Base-by-base conservation (phyloP, 2,113 vertebrate genomes). In the Acrocephalus arundinaceus region DNA sequence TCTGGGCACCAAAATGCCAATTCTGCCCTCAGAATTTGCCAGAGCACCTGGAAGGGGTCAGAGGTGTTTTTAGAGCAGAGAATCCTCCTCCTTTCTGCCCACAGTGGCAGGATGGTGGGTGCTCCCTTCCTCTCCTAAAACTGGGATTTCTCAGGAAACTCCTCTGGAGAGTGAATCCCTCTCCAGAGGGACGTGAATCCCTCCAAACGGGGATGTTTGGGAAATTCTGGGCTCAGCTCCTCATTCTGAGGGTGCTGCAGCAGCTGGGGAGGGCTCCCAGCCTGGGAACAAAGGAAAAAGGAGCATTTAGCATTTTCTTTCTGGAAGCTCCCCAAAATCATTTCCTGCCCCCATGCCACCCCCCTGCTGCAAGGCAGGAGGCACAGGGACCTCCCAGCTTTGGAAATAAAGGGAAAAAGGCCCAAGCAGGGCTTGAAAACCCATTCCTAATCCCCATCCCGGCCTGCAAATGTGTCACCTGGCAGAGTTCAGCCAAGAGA, bases 401-500 rank as follows among this genome's bases (percentile, higher is more conserved):
- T 1, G 25, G 39, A 9, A 54, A 48, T 1, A 5, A 37, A 13
- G 2, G 19, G 0, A 7, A 35, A 41, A 66, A 75, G 10, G 6
- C 23, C 24, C 0, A 4, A 85, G 19, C 30, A 79, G 15, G 9
- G 1, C 45, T 61, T 77, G 41, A 75, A 30, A 91, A 75, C 1
- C 2, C 35, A 30, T 41, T 30, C 27, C 4, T 13, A 66, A 48
- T 5, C 82, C 59, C 55, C 37, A 58, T 14, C 22, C 16, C 59
- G 46, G 63, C 22, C 75, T 73, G 59, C 17, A 7, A 57, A 90
- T 37, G 82, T 90, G 86, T 83, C 91, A 73, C 94, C 83, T 83
- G 12, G 4, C 0, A 17, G 41, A 9, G 72, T 31, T 85, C 12
- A 10, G 73, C 86, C 84, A 59, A 33, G 51, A 63, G 57, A 89